Base-by-base conservation (phyloP, 2,113 vertebrate genomes). In the Lepisosteus oculatus region DNA sequence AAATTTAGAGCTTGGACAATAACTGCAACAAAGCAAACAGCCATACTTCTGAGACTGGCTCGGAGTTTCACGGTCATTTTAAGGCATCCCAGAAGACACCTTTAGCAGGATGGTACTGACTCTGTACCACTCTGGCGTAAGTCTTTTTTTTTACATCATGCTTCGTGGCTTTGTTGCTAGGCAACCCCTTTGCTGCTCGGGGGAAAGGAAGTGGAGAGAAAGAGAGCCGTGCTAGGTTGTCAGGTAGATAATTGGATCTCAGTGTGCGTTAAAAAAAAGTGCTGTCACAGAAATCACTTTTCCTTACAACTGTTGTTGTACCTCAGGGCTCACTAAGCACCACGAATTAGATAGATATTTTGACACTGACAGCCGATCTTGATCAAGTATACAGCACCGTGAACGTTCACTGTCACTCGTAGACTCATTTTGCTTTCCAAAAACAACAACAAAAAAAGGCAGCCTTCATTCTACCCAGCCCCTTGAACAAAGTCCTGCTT, bases 241-340 rank as follows among this genome's bases (percentile, higher is more conserved):
- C 62, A 74, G 67, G 73, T 74, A 65, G 68, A 74, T 74, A 74
- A 68, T 62, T 54, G 59, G 41, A 69, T 43, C 65, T 51, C 72
- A 17, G 3, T 45, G 41, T 69, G 72, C 56, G 54, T 44, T 15
- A 29, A 51, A 45, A 65, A 69, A 44, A 64, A 74, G 68, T 55
- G 44, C 62, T 61, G 41, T 8, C 42, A 41, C 14, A 70, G 17
- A 70, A 59, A 6, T 44, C 56, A 62, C 13, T 61, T 59, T 29
- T 41, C 62, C 59, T 61, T 66, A 3, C n/a, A 42, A 57, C 12
- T 70, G 15, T 59, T 70, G 59, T 70, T 61, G 9, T 70, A 64
- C 59, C 59, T 45, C 59, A 70, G 59, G 56, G 6, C 42, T 62
- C 13, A 9, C 44, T 43, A 61, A 61, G 44, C 59, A 7, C 12